These are phyloP conservation scores for Orius insidiosus DNA, from an alignment of 1,140 invertebrate species.

Conservation along the genomic window DNA sequence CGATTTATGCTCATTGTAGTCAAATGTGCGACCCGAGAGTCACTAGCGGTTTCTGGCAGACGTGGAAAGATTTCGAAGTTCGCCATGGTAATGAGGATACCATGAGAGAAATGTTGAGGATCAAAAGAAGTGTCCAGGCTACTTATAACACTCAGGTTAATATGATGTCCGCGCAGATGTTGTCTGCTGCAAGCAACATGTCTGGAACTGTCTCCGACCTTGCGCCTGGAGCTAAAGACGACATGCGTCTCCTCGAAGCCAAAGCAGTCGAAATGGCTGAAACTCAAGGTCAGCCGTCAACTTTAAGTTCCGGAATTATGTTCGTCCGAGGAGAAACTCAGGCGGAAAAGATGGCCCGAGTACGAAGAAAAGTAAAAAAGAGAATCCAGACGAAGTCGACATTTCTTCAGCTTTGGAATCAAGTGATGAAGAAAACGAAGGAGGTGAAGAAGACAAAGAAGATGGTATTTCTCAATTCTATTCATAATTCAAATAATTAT, in stretches of 20 bases:
- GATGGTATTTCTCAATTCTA: constrained; percentile 9
- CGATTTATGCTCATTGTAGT: constrained; percentile 94
- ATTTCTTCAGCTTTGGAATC: constrained; percentile 64
- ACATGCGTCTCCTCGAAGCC: constrained; percentile 75
- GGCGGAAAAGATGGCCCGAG: constrained; percentile 37
- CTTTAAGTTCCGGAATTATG: constrained; percentile 25
- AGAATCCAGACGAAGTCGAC: constrained; percentile 90
- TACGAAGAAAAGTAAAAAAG: constrained; percentile 36
- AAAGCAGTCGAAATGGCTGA: constrained; percentile 42
- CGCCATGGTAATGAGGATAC: constrained; percentile 99
- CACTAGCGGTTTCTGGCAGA: constrained; percentile 89
- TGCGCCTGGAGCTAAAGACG: constrained; percentile 53
- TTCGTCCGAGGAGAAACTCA: constrained; percentile 78
- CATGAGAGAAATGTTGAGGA: constrained; percentile 95
- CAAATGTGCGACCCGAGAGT: constrained; percentile 97
- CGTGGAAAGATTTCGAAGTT: constrained; percentile 99
- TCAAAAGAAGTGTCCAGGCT: constrained; percentile 92
- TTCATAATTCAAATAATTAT: not conserved
- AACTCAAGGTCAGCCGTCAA: constrained; percentile 7
- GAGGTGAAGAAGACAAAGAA: constrained; percentile 32
- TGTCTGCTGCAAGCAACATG: constrained; percentile 49
- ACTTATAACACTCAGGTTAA: constrained; percentile 91
- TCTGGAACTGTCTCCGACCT: constrained; percentile 45
- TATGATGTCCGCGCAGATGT: constrained; percentile 96
- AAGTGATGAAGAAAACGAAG: constrained; percentile 46